Conservation (phyloP, 2,113 vertebrate species). For the Epinephelus fuscoguttatus region DNA sequence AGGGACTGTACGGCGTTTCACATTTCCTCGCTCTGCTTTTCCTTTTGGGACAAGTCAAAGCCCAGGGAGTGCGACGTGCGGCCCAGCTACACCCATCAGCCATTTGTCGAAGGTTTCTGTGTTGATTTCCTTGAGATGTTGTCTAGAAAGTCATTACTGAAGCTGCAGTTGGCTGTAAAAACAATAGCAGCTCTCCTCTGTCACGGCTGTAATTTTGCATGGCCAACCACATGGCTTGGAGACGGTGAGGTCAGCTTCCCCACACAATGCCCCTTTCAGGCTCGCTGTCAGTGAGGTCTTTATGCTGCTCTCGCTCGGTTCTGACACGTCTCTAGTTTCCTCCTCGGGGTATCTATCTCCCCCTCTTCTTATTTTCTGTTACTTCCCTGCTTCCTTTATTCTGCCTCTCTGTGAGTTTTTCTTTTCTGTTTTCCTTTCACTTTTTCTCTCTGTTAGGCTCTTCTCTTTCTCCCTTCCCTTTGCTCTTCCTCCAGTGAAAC, state of each 20-base stretch:
- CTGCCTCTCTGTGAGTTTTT: slow-evolving; percentile 73
- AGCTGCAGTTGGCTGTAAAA: slow-evolving; percentile 47
- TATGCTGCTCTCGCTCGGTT: slow-evolving; percentile 62
- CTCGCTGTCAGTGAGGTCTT: slow-evolving; percentile 76
- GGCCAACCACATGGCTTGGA: slow-evolving; percentile 72
- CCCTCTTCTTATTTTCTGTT: slow-evolving; percentile 77
- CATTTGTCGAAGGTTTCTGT: slow-evolving; percentile 37
- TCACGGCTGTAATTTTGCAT: slow-evolving; percentile 61
- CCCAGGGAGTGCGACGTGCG: background rate
- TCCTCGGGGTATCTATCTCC: slow-evolving; percentile 43
- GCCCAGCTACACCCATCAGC: background rate
- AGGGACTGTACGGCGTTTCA: slow-evolving; percentile 19
- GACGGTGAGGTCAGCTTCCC: slow-evolving; percentile 78
- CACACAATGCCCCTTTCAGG: slow-evolving; percentile 79
- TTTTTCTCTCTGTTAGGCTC: background rate
- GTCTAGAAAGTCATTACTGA: slow-evolving; percentile 23
- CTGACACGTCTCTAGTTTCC: slow-evolving; percentile 72
- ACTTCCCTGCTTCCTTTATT: slow-evolving; percentile 38
- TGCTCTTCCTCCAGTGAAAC: slow-evolving; percentile 58
- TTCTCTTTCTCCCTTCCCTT: slow-evolving; percentile 40
- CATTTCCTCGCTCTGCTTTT: slow-evolving; percentile 40
- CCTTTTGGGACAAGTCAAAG: slow-evolving; percentile 19
- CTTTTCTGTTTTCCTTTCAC: slow-evolving; percentile 16
- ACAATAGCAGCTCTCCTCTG: slow-evolving; percentile 55
- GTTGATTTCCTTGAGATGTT: slow-evolving; percentile 37